These are phyloP conservation scores for Tragelaphus buxtoni DNA, from an alignment of 2,113 vertebrate species.

Conservation along the genomic window DNA sequence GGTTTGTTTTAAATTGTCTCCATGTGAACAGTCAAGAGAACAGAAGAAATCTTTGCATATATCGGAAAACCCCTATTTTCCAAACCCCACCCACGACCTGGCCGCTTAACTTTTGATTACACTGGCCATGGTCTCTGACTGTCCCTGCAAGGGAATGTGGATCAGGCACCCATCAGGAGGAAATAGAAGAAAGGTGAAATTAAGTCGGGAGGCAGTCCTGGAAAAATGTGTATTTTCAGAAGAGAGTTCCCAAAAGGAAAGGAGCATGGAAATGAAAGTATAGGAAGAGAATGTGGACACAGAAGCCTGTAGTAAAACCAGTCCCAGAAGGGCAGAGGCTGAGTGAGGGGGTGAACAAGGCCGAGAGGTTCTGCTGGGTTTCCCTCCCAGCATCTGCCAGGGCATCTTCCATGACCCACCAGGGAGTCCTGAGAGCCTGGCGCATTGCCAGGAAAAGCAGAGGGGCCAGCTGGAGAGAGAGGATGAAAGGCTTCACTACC, in stretches of 20 bases:
- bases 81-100: neutral
- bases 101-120: neutral
- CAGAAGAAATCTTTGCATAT: neutral
- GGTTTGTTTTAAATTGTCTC: neutral
- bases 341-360: accelerated
- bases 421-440: neutral
- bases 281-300: neutral
- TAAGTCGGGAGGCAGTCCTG: neutral
- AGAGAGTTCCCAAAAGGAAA: neutral
- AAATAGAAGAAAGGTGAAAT: neutral
- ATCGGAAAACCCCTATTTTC: neutral
- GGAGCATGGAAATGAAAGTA: neutral
- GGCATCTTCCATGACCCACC: neutral
- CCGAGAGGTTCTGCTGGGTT: neutral
- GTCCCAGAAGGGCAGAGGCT: neutral
- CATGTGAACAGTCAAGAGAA: neutral
- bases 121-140: neutral
- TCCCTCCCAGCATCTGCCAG: neutral
- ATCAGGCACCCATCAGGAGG: neutral
- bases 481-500: neutral
- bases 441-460: neutral
- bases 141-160: neutral
- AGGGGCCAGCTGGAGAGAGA: neutral
- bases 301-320: neutral
- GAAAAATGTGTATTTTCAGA: neutral